Conservation (phyloP, 2,113 vertebrate genomes). For the Odocoileus hemionus region DNA sequence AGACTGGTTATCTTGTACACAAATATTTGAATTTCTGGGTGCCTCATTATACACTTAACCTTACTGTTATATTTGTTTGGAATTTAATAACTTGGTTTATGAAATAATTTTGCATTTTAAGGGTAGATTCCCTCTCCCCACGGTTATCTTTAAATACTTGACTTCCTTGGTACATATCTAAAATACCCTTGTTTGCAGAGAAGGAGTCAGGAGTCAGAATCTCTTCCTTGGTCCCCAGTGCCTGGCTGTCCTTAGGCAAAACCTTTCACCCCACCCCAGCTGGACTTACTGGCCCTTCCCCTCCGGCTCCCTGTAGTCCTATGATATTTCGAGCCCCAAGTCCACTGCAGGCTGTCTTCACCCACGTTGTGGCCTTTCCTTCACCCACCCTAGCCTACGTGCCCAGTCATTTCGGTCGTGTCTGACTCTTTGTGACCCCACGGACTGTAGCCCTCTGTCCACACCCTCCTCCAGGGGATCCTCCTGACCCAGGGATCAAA, state of each 20-base stretch:
- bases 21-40: neutral
- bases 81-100: neutral
- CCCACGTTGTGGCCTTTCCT: neutral
- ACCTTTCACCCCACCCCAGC: neutral
- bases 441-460: neutral
- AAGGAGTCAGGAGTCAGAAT: neutral
- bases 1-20: neutral
- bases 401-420: neutral
- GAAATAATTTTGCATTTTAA: neutral
- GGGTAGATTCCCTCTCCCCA: neutral
- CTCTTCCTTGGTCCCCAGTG: neutral
- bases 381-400: accelerated
- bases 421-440: neutral
- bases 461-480: neutral
- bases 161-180: neutral
- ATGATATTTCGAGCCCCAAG: accelerated
- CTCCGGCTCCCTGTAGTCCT: neutral
- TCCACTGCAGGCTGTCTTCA: neutral
- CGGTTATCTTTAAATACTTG: neutral
- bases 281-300: neutral
- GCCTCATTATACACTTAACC: neutral
- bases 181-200: neutral
- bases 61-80: neutral
- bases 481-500: neutral
- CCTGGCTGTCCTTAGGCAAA: neutral